These are phyloP conservation scores for Alsophila aescularia DNA, from an alignment of 2,888 invertebrate species.

Conservation along the genomic window DNA sequence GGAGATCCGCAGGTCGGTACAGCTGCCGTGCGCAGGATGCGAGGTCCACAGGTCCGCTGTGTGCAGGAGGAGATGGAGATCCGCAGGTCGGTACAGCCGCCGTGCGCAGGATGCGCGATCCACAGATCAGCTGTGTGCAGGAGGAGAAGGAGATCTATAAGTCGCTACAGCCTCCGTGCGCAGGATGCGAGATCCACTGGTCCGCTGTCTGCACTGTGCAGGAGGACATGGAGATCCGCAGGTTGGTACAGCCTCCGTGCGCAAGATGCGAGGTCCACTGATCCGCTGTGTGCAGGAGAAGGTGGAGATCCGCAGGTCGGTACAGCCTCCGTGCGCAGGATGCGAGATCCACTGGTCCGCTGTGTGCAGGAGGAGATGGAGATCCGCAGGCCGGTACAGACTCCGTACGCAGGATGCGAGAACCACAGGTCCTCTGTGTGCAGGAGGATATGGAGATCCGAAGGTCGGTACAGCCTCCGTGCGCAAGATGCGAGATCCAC, in stretches of 20 bases:
- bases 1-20: slow-evolving; percentile 75
- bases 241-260: slow-evolving; percentile 45
- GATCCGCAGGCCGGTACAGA: too few relatives aligned
- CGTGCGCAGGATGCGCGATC: not conserved
- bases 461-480: too few relatives aligned
- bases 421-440: too few relatives aligned
- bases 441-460: too few relatives aligned
- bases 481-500: too few relatives aligned
- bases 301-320: too few relatives aligned
- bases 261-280: not conserved
- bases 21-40: not conserved
- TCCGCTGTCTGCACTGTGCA: slow-evolving; percentile 80
- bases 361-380: too few relatives aligned
- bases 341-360: too few relatives aligned
- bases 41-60: slow-evolving; percentile 54
- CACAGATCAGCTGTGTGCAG: slow-evolving; percentile 75
- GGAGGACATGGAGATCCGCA: slow-evolving; percentile 83
- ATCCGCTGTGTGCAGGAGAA: slow-evolving; percentile 1
- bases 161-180: slow-evolving; percentile 40
- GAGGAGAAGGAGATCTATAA: slow-evolving; percentile 83
- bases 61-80: slow-evolving; percentile 84
- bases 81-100: slow-evolving; percentile 59
- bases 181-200: not conserved
- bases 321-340: too few relatives aligned
- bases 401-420: too few relatives aligned